Percentiles rank a stretch among this genome's conserved stretches.
Conservation (phyloP, 2,113 vertebrate genomes). For the Hemichromis elongatus region DNA sequence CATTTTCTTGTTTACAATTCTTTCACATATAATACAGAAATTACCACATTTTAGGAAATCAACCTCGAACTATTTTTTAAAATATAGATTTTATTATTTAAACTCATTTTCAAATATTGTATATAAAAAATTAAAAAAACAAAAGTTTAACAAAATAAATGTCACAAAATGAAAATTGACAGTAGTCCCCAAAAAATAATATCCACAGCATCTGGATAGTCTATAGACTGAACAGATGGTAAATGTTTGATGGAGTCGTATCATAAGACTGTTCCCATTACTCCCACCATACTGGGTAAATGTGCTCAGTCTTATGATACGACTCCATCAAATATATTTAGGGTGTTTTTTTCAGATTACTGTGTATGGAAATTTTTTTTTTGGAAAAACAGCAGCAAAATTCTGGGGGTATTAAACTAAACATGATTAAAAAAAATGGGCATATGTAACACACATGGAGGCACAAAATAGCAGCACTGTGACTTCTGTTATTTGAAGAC, state of each 20-base stretch:
- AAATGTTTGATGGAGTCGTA: no score
- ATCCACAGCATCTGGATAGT: constrained; percentile 6
- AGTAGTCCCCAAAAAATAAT: not conserved
- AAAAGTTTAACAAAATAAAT: not conserved
- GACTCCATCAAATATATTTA: not conserved
- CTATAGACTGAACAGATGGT: not conserved
- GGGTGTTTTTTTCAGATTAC: not conserved
- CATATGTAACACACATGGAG: not conserved
- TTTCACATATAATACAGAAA: not conserved
- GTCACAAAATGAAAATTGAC: not conserved
- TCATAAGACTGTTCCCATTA: not conserved
- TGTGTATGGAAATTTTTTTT: not conserved
- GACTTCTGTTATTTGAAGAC: not conserved
- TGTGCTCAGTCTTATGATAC: not conserved
- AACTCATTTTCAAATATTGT: not conserved
- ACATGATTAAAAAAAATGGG: not conserved
- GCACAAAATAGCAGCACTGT: not conserved
- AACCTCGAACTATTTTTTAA: not conserved
- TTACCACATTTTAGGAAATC: not conserved
- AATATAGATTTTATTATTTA: constrained; percentile 18
- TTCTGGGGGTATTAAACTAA: not conserved
- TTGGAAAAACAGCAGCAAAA: not conserved
- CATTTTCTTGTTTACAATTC: not conserved
- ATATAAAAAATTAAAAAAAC: not conserved
- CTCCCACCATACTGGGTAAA: not conserved